Evolutionary conservation across 2,797 vertebrate genomes (phyloP), one percentile per base, ranked within the genome.

Genomic region (Intellagama lesueurii): DNA sequence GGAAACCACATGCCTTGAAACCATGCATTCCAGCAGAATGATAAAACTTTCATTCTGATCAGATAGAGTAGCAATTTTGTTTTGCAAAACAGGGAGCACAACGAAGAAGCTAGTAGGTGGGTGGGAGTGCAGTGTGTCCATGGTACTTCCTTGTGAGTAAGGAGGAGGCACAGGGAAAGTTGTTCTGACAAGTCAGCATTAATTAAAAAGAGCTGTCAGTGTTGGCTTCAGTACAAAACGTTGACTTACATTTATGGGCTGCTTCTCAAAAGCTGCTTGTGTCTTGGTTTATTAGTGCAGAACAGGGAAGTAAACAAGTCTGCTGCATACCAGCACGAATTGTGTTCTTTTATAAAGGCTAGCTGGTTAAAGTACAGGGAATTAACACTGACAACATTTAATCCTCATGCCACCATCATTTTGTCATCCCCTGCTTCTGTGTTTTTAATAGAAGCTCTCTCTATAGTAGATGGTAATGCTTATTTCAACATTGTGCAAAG

Each of bases 111-210:
- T 19, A 64, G 19, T 17, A 64, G 69, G 11, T 30, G 6, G 87
- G 44, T 2, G 86, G 68, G 91, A 17, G 44, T 22, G 14, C 81
- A 82, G 83, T 56, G 70, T 1, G 7, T 26, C 44, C 0, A 75
- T 14, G 76, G 86, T 84, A 86, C 68, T 95, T 95, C 93, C 93
- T 92, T 85, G 83, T 96, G 94, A 91, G 81, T 85, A 93, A 93
- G 87, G 85, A 6, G 30, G 64, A 92, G 26, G 49, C 30, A 28
- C 19, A 35, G 72, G 12, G 56, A 76, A 70, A 73, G 83, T 79
- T 72, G 89, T 87, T 92, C 7, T 52, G 85, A 91, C 92, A 78
- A 92, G 94, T 90, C 85, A 81, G 52, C 87, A 81, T 90, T 81
- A 91, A 85, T 90, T 76, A 89, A 92, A 87, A 35, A 28, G 44